These are phyloP conservation scores for Sander lucioperca DNA, from an alignment of 2,113 vertebrate species.

Conservation along the genomic window DNA sequence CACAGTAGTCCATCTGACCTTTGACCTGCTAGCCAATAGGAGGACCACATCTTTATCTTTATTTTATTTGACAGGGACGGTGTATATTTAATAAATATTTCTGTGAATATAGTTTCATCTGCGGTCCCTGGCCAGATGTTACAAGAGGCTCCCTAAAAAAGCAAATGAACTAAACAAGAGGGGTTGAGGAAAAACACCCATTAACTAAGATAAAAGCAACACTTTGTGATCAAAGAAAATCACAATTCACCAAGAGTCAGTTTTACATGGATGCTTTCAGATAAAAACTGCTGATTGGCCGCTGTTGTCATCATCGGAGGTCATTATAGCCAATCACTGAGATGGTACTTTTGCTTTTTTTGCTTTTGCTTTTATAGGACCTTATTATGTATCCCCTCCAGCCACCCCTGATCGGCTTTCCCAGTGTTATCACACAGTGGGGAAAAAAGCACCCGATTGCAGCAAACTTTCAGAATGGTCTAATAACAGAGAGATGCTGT, in stretches of 20 bases:
- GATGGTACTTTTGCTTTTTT: neutral
- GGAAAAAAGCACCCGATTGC: conserved; percentile 5
- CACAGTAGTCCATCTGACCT: conserved; percentile 28
- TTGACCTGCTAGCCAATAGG: conserved; percentile 8
- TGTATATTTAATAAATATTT: too few relatives aligned
- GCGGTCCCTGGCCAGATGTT: too few relatives aligned
- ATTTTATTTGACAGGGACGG: too few relatives aligned
- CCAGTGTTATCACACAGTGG: conserved; percentile 30
- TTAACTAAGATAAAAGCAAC: too few relatives aligned
- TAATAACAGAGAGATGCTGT: conserved; percentile 22
- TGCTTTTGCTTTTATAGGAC: too few relatives aligned
- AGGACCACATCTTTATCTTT: neutral
- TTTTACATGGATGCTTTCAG: neutral
- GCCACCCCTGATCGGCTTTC: conserved; percentile 14
- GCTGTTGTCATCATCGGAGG: conserved; percentile 6
- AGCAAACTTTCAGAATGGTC: conserved; percentile 30
- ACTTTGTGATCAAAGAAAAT: too few relatives aligned
- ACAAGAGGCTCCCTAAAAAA: too few relatives aligned
- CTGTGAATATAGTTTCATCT: too few relatives aligned
- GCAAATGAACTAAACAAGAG: too few relatives aligned
- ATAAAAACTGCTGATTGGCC: conserved; percentile 35
- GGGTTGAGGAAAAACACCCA: too few relatives aligned
- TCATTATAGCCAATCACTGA: conserved; percentile 37
- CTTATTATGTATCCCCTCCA: conserved; percentile 51
- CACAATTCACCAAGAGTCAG: neutral